Evolutionary conservation across 2,797 vertebrate genomes (phyloP).

Genomic region (Bovichtus diacanthus): DNA sequence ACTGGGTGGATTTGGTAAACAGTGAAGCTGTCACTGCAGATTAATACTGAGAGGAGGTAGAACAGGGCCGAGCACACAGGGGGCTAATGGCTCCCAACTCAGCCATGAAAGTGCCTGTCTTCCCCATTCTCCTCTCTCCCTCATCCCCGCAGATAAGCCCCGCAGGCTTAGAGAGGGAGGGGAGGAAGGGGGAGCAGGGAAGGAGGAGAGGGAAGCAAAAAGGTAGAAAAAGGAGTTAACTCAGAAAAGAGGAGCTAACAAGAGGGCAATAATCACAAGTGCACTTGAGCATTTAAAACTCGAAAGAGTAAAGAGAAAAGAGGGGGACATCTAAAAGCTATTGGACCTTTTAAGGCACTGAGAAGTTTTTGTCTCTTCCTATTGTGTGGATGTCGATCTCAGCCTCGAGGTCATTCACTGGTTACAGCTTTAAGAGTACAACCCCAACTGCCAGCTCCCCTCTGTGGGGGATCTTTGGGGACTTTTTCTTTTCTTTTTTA

Average conservation of each 20-base stretch:
- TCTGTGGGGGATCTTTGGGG: constrained; percentile 68
- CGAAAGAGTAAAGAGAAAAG: constrained; percentile 32
- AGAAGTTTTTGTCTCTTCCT: constrained; percentile 29
- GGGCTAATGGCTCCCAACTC: constrained; percentile 83
- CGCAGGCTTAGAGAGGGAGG: constrained; percentile 40
- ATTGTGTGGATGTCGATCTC: constrained; percentile 38
- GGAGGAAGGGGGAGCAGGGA: not conserved
- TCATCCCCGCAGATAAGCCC: constrained; percentile 72
- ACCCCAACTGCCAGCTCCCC: constrained; percentile 43
- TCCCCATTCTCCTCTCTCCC: constrained; percentile 78
- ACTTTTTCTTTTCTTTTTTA: constrained; percentile 47
- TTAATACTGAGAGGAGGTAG: constrained; percentile 84
- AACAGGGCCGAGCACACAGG: constrained; percentile 71
- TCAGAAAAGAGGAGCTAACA: constrained; percentile 43
- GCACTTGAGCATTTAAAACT: constrained; percentile 46
- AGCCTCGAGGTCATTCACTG: constrained; percentile 46
- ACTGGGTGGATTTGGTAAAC: constrained; percentile 88
- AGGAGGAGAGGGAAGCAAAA: constrained; percentile 10
- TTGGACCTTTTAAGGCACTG: constrained; percentile 23
- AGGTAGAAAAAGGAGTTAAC: constrained; percentile 43
- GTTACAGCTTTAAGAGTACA: constrained; percentile 60
- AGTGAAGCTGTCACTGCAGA: constrained; percentile 88
- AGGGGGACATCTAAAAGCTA: constrained; percentile 23
- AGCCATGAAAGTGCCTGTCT: constrained; percentile 82
- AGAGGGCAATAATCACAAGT: constrained; percentile 58